Percentiles rank a stretch among this genome's conserved stretches.
These are phyloP conservation scores for Drosophila pseudotalamancana DNA, from an alignment of 2,888 invertebrate species.

Conservation along the genomic window DNA sequence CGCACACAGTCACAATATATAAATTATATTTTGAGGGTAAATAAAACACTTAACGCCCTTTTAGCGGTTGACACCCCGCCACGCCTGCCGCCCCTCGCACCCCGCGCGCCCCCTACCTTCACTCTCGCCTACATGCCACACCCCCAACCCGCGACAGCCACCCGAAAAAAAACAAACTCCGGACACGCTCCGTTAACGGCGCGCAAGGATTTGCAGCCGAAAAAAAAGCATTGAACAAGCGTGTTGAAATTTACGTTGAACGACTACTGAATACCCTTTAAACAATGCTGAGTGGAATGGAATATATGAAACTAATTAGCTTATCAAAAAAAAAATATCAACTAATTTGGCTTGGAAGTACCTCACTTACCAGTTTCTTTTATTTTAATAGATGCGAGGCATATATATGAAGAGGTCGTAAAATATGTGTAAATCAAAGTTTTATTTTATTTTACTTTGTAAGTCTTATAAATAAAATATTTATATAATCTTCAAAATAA, in stretches of 20 bases:
- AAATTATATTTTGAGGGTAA: slow-evolving; percentile 79
- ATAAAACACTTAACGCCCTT: slow-evolving; percentile 79
- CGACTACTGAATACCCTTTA: not conserved
- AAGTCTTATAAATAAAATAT: no score
- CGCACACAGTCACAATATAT: slow-evolving; percentile 56
- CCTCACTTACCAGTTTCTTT: no score
- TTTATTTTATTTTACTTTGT: no score
- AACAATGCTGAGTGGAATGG: no score
- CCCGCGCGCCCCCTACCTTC: not conserved
- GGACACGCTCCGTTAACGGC: slow-evolving; percentile 75
- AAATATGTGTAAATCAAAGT: no score
- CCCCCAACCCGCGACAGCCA: not conserved
- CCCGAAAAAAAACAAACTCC: slow-evolving; percentile 55
- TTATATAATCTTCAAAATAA: no score
- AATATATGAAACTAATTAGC: no score
- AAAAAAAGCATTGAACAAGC: slow-evolving; percentile 2
- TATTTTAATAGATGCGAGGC: no score
- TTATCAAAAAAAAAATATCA: no score
- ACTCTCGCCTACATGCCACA: not conserved
- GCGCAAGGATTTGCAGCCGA: slow-evolving; percentile 47
- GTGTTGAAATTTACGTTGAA: not conserved
- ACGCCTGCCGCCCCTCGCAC: not conserved
- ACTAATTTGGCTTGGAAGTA: no score
- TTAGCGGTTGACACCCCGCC: slow-evolving; percentile 71
- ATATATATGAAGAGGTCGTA: no score